Percentiles rank a stretch among this genome's conserved stretches.
These are phyloP conservation scores for Rhabdomys pumilio DNA, from an alignment of 2,797 vertebrate species.

Conservation along the genomic window DNA sequence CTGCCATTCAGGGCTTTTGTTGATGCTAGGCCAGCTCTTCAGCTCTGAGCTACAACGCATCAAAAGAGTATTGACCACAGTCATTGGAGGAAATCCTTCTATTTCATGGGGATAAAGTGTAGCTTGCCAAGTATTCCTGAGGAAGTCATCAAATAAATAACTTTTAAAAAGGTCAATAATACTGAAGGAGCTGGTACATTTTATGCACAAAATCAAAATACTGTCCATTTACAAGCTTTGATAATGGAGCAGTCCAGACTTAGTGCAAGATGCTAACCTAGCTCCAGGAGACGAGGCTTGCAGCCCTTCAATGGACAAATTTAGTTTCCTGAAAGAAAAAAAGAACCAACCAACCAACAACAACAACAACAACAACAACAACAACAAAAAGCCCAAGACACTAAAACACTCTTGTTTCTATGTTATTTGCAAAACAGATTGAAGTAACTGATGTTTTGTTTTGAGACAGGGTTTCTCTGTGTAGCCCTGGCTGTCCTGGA, in stretches of 20 bases:
- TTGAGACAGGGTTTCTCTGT: too few relatives aligned
- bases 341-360: neutral
- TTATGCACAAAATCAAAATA: neutral
- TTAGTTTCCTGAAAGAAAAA: conserved; percentile 12
- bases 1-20: neutral
- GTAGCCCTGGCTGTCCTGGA: too few relatives aligned
- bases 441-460: neutral
- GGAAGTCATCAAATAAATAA: conserved; percentile 5
- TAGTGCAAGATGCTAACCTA: neutral
- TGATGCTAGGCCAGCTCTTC: neutral
- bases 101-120: conserved; percentile 13
- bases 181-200: neutral
- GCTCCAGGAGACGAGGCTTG: neutral
- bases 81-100: conserved; percentile 13
- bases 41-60: neutral
- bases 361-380: too few relatives aligned
- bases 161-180: conserved; percentile 7
- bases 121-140: conserved; percentile 5
- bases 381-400: neutral
- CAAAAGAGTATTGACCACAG: neutral
- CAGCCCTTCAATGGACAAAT: neutral
- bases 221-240: neutral
- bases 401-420: conserved; percentile 17
- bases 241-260: neutral
- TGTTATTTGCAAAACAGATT: conserved; percentile 16